Evolutionary conservation across 2,113 vertebrate genomes (phyloP).

Genomic region (Ceyx cyanopectus): DNA sequence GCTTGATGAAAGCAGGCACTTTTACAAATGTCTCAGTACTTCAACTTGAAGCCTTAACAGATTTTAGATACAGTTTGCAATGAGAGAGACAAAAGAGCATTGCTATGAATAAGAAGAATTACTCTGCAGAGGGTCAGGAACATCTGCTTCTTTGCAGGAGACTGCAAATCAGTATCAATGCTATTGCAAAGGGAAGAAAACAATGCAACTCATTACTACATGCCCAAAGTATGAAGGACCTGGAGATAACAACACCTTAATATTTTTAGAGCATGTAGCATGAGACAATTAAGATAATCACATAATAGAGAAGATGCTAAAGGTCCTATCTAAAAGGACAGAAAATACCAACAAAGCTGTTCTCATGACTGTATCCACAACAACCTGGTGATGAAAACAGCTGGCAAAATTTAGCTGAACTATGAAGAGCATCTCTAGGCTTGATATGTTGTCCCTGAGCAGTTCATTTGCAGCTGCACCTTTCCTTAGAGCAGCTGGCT

Average conservation of each 20-base stretch:
- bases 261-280: background rate
- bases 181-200: background rate
- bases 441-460: background rate
- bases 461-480: background rate
- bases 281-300: background rate
- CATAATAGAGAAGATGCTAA: background rate
- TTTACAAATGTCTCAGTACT: background rate
- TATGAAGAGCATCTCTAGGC: background rate
- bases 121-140: background rate
- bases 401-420: background rate
- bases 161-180: background rate
- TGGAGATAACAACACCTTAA: background rate
- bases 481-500: background rate
- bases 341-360: background rate
- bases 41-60: background rate
- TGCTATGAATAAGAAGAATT: background rate
- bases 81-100: background rate
- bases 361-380: background rate
- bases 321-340: background rate
- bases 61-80: background rate
- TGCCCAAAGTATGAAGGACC: background rate
- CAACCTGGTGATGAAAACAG: background rate
- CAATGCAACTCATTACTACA: background rate
- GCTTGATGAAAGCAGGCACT: background rate
- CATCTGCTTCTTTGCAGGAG: constrained; percentile 13